Percentiles rank a stretch among this genome's conserved stretches.
Evolutionary conservation across 2,888 invertebrate genomes (phyloP).

Genomic region (Choreutis nemorana): DNA sequence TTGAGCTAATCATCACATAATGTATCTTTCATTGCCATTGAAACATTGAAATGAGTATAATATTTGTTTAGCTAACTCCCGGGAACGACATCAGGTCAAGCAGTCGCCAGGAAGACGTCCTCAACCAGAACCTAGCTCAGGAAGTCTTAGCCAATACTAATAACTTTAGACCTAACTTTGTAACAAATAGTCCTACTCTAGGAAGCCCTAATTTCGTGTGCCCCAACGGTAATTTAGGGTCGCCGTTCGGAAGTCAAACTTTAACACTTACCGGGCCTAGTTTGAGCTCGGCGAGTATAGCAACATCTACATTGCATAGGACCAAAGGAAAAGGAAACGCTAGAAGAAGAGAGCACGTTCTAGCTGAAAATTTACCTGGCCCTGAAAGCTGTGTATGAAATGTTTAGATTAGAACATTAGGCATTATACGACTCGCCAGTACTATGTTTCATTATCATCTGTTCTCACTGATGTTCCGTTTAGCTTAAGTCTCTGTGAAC

Average conservation of each 20-base stretch:
- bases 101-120: conserved; percentile 44
- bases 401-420: no score
- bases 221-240: conserved; percentile 48
- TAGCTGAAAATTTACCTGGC: conserved; percentile 85
- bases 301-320: conserved; percentile 53
- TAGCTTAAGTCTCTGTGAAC: no score
- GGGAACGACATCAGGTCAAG: conserved; percentile 31
- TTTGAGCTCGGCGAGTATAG: conserved; percentile 48
- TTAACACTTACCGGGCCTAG: conserved; percentile 47
- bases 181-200: conserved; percentile 51
- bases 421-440: no score
- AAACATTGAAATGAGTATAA: neutral
- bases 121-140: conserved; percentile 46
- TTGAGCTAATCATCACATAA: neutral
- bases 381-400: conserved; percentile 86
- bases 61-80: conserved; percentile 36
- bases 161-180: conserved; percentile 51
- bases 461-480: no score
- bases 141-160: conserved; percentile 27
- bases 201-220: conserved; percentile 60
- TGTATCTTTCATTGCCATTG: neutral
- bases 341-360: conserved; percentile 76
- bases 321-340: conserved; percentile 59
- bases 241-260: conserved; percentile 50
- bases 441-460: no score